Percentiles rank a stretch among this genome's conserved stretches.
phyloP scores from a whole-genome alignment of 2,888 invertebrate species.

The Osmoderma eremita region DNA sequence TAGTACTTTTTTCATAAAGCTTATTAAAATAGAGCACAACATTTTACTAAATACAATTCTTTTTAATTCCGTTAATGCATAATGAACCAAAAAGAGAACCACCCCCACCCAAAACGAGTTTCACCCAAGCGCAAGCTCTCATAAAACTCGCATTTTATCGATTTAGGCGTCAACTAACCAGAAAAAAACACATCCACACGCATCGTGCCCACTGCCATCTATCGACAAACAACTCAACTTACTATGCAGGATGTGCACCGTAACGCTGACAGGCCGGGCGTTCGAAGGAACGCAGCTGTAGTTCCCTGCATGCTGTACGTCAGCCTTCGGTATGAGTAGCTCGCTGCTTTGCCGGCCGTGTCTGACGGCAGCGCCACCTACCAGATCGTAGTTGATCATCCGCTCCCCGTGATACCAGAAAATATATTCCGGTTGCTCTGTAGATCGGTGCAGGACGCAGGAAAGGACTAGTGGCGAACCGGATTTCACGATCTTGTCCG shows the following conservation, averaged over 20 bases:
- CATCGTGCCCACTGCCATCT: not conserved
- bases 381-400: conserved; percentile 87
- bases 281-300: conserved; percentile 85
- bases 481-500: conserved; percentile 77
- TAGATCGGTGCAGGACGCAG: conserved; percentile 75
- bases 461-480: conserved; percentile 77
- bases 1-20: no score
- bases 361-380: conserved; percentile 68
- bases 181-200: no score
- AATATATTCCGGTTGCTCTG: conserved; percentile 76
- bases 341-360: conserved; percentile 65
- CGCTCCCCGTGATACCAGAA: conserved; percentile 87
- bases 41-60: no score
- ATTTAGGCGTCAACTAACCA: no score
- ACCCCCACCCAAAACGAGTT: no score
- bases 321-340: conserved; percentile 65
- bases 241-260: conserved; percentile 78
- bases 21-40: no score
- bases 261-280: conserved; percentile 78
- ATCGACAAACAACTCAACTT: conserved; percentile 52
- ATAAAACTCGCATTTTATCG: not conserved
- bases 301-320: conserved; percentile 77
- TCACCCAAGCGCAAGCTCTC: no score
- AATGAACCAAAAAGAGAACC: no score
- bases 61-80: no score